Base-by-base conservation (phyloP, 2,797 vertebrate species). In the Coilia nasus region DNA sequence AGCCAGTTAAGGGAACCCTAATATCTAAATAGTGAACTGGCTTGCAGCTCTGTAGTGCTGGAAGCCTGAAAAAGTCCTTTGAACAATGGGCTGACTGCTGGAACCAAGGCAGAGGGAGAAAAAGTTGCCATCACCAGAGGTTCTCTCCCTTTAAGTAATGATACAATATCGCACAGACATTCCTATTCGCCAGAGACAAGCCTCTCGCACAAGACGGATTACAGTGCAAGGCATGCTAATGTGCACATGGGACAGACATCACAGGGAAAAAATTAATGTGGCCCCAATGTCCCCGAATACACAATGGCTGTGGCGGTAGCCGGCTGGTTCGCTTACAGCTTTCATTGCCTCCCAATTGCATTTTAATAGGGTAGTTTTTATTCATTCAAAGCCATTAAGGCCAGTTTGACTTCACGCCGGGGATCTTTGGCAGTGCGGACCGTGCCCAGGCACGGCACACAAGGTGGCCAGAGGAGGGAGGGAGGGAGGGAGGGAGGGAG, bases 351-450 rank as follows among this genome's bases (percentile, higher is more conserved):
- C 93, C 90, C 94, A 96, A 96, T 95, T 96, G 95, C 94, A 95
- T 96, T 96, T 96, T 95, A 96, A 95, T 96, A 95, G 94, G 94
- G 94, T 94, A 95, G 94, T 96, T 96, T 96, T 96, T 95, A 96
- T 96, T 92, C 93, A 93, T 95, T 94, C 92, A 92, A 93, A 95
- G 93, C 91, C 88, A 93, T 93, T 94, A 96, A 95, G 93, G 94
- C 94, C 95, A 96, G 95, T 96, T 96, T 95, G 92, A 94, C 94
- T 93, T 93, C 93, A 95, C 93, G 56, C 89, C 85, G 83, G 94
- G 93, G 94, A 96, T 81, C 87, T 90, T 91, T 90, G 92, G 91
- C 92, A 93, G 90, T 91, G 93, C 92, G 92, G 93, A 93, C 91
- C 92, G 92, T 90, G 89, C 89, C 90, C 90, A 91, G 87, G 88